Conservation (phyloP, 2,113 vertebrate genomes). For the Aramus guarauna region DNA sequence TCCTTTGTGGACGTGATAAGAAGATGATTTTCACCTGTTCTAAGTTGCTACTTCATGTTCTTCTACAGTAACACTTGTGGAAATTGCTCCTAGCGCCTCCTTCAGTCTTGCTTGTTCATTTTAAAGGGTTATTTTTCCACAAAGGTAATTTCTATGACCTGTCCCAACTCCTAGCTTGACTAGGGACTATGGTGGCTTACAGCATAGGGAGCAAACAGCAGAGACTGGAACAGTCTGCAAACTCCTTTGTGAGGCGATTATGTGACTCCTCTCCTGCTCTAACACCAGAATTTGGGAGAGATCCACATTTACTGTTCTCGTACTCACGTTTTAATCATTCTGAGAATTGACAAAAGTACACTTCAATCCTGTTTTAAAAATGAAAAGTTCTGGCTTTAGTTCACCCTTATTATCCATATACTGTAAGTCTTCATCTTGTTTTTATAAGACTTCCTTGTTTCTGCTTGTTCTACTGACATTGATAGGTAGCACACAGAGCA, state of each 20-base stretch:
- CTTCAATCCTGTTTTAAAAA: background rate
- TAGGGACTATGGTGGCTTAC: background rate
- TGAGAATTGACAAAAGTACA: background rate
- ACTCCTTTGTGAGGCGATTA: background rate
- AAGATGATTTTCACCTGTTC: background rate
- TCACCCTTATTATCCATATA: background rate
- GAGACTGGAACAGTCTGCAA: background rate
- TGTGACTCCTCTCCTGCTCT: background rate
- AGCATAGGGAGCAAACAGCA: background rate
- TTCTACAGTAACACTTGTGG: background rate
- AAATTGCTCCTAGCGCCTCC: background rate
- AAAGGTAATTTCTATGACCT: background rate
- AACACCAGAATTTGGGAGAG: background rate
- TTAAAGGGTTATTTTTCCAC: background rate
- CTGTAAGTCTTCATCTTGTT: background rate
- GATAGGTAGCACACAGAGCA: background rate
- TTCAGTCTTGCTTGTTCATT: background rate
- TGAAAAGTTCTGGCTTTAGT: background rate
- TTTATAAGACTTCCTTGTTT: background rate
- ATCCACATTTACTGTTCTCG: background rate
- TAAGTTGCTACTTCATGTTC: background rate
- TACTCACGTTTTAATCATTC: background rate
- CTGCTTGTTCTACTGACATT: background rate
- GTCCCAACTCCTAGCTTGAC: background rate
- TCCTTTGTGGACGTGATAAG: background rate